Base-by-base conservation (phyloP, 2,797 vertebrate species). In the Neosilurus hyrtlii region DNA sequence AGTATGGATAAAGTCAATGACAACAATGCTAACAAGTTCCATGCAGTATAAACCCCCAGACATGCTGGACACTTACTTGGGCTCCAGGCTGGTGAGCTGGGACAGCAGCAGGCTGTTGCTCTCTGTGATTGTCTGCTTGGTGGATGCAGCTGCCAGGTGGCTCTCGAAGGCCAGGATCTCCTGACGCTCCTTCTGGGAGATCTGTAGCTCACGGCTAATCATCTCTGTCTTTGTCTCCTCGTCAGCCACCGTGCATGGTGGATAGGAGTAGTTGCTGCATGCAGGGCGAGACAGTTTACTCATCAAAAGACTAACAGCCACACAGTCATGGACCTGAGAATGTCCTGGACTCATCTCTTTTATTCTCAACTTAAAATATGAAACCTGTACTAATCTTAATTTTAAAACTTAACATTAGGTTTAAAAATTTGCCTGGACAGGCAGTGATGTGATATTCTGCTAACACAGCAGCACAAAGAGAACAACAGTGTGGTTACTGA, bases 141-240 rank as follows among this genome's bases (percentile, higher is more conserved):
- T 99, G 86, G 98, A 99, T 0, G 98, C 98, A 0, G 98, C 98
- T 0, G 98, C 98, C 89, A 99, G 89, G 87, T 99, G 98, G 82
- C 98, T 98, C 88, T 99, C 98, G 7, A 99, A 99, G 1, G 97
- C 98, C 88, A 99, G 90, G 83, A 99, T 99, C 88, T 99, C 98
- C 84, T 99, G 98, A 87, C 97, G 98, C 92, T 99, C 98, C 74
- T 97, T 94, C 92, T 99, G 97, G 1, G 98, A 96, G 80, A 96
- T 93, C 88, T 99, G 98, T 87, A 99, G 95, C 89, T 99, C 98
- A 0, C 97, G 94, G 91, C 90, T 96, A 86, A 98, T 96, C 96
- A 99, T 97, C 90, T 99, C 98, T 0, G 96, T 95, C 84, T 99
- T 96, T 0, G 96, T 97, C 89, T 99, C 98, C 88, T 99, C 98